Conservation (phyloP, 2,888 invertebrate genomes). For the Tipula unca region DNA sequence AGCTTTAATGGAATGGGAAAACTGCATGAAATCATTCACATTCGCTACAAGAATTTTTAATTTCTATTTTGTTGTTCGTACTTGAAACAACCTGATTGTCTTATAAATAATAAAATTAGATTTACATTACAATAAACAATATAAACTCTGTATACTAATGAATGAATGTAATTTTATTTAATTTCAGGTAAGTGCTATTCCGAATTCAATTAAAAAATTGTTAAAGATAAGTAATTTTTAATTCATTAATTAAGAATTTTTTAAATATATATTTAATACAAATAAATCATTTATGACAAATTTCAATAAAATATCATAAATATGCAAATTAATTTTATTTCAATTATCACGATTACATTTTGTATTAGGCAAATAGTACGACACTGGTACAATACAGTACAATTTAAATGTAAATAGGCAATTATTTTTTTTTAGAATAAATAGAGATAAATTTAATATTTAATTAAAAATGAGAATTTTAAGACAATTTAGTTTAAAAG, state of each 20-base stretch:
- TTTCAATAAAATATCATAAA: not conserved
- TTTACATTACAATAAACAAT: not conserved
- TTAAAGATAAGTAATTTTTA: not conserved
- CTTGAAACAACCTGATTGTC: not conserved
- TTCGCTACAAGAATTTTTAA: not conserved
- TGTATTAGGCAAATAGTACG: not conserved
- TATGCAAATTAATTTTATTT: not conserved
- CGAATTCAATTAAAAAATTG: not conserved
- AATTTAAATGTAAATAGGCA: not conserved
- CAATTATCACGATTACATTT: not conserved
- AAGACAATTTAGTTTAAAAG: not conserved
- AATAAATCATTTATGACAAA: not conserved
- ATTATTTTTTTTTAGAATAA: not conserved
- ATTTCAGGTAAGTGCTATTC: not conserved
- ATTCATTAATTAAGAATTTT: not conserved
- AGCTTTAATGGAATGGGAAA: not conserved
- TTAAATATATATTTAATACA: no score
- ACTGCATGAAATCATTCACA: not conserved
- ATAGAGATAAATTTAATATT: not conserved
- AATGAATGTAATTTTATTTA: not conserved
- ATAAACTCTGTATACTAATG: not conserved
- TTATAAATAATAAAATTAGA: not conserved
- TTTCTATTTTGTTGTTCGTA: not conserved
- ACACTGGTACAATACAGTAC: not conserved
- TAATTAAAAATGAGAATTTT: not conserved